These are phyloP conservation scores for Agonopterix alstromeriana DNA, from an alignment of 2,888 invertebrate genomes.

Conservation along the genomic window DNA sequence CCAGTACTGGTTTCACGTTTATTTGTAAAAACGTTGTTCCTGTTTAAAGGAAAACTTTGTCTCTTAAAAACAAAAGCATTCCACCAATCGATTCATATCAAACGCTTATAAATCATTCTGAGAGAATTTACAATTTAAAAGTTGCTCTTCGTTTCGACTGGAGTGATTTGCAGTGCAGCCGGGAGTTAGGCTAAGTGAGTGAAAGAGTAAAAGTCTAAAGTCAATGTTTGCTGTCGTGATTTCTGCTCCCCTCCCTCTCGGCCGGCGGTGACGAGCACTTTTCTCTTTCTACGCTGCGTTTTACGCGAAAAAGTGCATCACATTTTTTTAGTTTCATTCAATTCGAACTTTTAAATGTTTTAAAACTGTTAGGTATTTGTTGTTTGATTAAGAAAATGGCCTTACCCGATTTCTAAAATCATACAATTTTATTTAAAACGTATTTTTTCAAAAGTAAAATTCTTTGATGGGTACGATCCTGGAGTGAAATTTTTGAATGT, in stretches of 20 bases:
- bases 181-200: conserved; percentile 68
- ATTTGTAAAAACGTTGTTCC: no score
- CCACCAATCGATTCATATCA: conserved; percentile 27
- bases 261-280: conserved; percentile 37
- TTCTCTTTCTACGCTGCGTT: conserved; percentile 11
- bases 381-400: no score
- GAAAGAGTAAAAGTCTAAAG: conserved; percentile 71
- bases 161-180: conserved; percentile 63
- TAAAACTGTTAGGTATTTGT: no score
- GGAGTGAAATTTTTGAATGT: no score
- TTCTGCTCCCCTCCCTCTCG: conserved; percentile 46
- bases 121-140: conserved; percentile 49
- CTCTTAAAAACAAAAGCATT: neutral
- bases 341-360: neutral
- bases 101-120: conserved; percentile 48
- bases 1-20: no score
- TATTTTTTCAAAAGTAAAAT: no score
- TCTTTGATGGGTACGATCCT: no score
- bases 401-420: no score
- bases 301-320: conserved; percentile 36
- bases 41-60: no score
- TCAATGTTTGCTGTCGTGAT: conserved; percentile 75
- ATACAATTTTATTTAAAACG: no score
- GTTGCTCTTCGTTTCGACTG: conserved; percentile 44
- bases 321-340: conserved; percentile 16